Evolutionary conservation across 2,888 invertebrate species (phyloP).

Genomic region (Drosophila prostipennis): DNA sequence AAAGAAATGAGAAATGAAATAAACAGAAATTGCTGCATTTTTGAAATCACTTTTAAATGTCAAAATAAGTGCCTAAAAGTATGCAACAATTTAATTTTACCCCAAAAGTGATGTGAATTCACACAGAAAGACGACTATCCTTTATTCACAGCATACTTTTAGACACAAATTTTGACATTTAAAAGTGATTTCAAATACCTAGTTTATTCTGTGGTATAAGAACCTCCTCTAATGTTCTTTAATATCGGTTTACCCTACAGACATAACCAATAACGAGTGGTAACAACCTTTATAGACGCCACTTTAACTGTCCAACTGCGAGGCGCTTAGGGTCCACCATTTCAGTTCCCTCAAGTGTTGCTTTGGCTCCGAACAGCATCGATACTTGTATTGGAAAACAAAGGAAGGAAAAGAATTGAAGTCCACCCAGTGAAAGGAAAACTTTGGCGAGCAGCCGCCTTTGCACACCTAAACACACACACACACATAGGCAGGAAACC

Average conservation of each 20-base stretch:
- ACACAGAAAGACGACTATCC: no score
- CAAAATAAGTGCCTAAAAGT: no score
- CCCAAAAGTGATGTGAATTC: no score
- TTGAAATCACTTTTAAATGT: no score
- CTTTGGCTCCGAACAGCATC: slow-evolving; percentile 5
- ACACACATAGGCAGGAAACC: slow-evolving; percentile 17
- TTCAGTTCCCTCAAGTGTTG: slow-evolving; percentile 34
- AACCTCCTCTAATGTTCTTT: neutral
- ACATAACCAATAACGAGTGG: slow-evolving; percentile 35
- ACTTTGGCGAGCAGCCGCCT: slow-evolving; percentile 34
- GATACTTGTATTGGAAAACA: slow-evolving; percentile 34
- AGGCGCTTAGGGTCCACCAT: slow-evolving; percentile 36
- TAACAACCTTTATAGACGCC: slow-evolving; percentile 54
- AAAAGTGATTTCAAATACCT: no score
- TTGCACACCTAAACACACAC: slow-evolving; percentile 15
- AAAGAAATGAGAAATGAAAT: no score
- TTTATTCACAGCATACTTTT: no score
- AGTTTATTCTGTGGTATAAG: neutral
- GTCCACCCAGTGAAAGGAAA: slow-evolving; percentile 32
- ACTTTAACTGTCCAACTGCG: slow-evolving; percentile 74
- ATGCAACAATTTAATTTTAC: no score
- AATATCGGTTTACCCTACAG: neutral
- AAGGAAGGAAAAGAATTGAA: slow-evolving; percentile 22
- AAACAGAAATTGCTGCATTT: no score
- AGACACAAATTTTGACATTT: no score